Percentiles rank a stretch among this genome's conserved stretches.
These are phyloP conservation scores for Noctuana brunneofusca DNA, from an alignment of 2,888 invertebrate genomes.

Conservation along the genomic window DNA sequence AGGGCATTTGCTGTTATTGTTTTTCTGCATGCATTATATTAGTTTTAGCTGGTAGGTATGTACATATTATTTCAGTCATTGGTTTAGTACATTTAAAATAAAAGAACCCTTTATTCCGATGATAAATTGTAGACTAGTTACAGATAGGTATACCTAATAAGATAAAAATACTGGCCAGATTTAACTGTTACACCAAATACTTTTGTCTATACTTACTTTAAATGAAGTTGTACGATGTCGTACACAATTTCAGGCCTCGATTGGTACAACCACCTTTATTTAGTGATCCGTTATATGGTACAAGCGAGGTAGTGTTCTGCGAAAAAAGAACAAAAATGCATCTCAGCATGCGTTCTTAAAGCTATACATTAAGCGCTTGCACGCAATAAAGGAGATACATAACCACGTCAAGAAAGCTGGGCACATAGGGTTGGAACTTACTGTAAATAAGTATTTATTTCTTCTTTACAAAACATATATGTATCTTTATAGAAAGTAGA, in stretches of 20 bases:
- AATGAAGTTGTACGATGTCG: slow-evolving; percentile 15
- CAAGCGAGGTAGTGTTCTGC: slow-evolving; percentile 30
- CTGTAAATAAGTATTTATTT: neutral
- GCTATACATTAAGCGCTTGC: slow-evolving; percentile 65
- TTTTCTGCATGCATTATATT: neutral
- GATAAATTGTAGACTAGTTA: too few species aligned
- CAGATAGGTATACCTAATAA: too few species aligned
- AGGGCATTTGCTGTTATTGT: slow-evolving; percentile 7
- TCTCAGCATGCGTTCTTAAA: slow-evolving; percentile 63
- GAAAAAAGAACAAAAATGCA: slow-evolving; percentile 41
- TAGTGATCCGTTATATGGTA: slow-evolving; percentile 31
- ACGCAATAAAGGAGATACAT: slow-evolving; percentile 65
- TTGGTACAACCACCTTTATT: slow-evolving; percentile 17
- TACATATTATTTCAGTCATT: too few species aligned
- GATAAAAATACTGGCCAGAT: too few species aligned
- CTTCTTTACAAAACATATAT: neutral
- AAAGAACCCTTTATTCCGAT: too few species aligned
- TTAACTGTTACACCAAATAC: neutral
- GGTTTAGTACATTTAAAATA: too few species aligned
- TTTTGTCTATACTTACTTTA: neutral
- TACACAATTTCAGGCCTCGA: slow-evolving; percentile 7
- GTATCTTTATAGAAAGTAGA: too few species aligned
- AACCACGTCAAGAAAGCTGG: slow-evolving; percentile 39
- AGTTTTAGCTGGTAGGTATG: too few species aligned
- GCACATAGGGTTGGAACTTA: slow-evolving; percentile 48